Conservation (phyloP, 2,888 invertebrate species). For the Nomada hirtipes region DNA sequence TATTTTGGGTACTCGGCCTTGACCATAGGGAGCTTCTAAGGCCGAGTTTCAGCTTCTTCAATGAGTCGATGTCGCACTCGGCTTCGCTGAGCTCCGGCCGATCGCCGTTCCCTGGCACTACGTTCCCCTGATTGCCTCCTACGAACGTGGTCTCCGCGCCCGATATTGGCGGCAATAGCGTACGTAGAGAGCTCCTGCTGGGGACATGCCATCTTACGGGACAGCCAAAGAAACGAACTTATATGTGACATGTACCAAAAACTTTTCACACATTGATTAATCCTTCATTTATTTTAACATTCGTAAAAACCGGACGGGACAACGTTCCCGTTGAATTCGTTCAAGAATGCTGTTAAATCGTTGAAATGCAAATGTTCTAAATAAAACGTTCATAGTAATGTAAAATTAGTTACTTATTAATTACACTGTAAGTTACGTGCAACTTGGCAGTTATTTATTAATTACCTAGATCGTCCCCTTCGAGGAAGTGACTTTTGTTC, state of each 20-base stretch:
- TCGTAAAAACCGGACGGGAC: too few relatives aligned
- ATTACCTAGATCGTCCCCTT: constrained; percentile 89
- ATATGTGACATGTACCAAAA: neutral
- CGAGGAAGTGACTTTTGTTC: constrained; percentile 91
- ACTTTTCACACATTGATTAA: neutral
- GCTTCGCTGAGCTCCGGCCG: constrained; percentile 89
- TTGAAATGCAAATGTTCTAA: too few relatives aligned
- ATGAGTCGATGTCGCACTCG: constrained; percentile 90
- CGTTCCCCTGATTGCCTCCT: constrained; percentile 78
- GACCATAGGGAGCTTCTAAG: constrained; percentile 90
- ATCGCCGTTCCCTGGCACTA: constrained; percentile 78
- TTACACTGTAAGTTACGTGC: too few relatives aligned
- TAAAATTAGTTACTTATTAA: neutral
- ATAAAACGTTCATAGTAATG: neutral
- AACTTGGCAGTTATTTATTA: neutral
- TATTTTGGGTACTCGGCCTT: constrained; percentile 86
- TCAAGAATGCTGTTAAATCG: too few relatives aligned
- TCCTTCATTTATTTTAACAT: too few relatives aligned
- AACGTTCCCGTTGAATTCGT: neutral
- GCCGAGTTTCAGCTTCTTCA: constrained; percentile 90
- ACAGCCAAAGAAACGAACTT: constrained; percentile 45
- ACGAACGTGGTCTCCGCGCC: constrained; percentile 86
- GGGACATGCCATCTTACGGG: constrained; percentile 85
- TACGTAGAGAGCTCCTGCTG: constrained; percentile 86
- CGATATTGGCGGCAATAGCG: constrained; percentile 88